Percentiles rank a stretch among this genome's conserved stretches.
These are phyloP conservation scores for Mus spretus DNA, from an alignment of 2,797 vertebrate genomes.

Conservation along the genomic window DNA sequence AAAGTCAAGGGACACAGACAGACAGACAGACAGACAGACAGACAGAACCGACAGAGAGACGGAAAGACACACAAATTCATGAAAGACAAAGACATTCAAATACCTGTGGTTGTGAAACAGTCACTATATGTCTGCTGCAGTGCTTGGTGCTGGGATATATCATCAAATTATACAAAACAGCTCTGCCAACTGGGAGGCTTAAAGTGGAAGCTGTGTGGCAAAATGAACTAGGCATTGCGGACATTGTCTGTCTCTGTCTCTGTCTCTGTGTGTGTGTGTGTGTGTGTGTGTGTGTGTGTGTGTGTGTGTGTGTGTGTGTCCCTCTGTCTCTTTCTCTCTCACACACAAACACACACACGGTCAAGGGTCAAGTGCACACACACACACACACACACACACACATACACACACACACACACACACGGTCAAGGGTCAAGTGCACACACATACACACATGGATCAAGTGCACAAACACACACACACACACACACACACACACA, in stretches of 20 bases:
- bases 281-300: not conserved
- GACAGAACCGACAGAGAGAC: not conserved
- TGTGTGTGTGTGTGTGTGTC: not conserved
- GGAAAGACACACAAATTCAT: not conserved
- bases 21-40: not conserved
- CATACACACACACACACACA: no score
- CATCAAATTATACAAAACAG: not conserved
- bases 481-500: not conserved
- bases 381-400: no score
- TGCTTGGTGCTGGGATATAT: not conserved
- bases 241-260: not conserved
- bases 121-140: not conserved
- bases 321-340: not conserved
- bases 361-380: not conserved
- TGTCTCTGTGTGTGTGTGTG: not conserved
- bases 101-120: not conserved
- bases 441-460: not conserved
- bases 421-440: not conserved
- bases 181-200: not conserved
- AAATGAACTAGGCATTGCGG: not conserved
- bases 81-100: not conserved
- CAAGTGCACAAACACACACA: not conserved
- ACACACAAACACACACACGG: not conserved
- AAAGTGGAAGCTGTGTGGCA: not conserved
- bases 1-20: not conserved